Evolutionary conservation across 2,888 invertebrate species (phyloP).

Genomic region (Sphaerophoria rueppellii): DNA sequence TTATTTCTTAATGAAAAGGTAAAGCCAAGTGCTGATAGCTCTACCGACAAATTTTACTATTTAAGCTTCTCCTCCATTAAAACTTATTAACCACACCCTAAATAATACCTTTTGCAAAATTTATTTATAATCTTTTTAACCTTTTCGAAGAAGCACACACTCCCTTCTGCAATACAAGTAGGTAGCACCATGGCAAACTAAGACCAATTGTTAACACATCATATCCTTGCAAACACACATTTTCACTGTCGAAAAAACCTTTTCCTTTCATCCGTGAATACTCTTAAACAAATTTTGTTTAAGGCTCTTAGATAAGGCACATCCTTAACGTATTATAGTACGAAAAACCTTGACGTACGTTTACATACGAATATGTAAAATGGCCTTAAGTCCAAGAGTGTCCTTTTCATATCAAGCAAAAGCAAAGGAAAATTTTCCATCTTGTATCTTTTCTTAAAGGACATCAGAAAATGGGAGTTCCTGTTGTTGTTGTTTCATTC

Average conservation of each 20-base stretch:
- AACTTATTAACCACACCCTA: conserved; percentile 6
- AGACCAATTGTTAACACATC: conserved; percentile 25
- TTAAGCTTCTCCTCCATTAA: conserved; percentile 5
- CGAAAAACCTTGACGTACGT: not conserved
- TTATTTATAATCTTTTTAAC: not conserved
- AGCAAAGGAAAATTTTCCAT: not conserved
- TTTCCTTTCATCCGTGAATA: not conserved
- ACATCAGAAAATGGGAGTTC: not conserved
- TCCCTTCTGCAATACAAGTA: not conserved
- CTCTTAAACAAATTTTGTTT: conserved; percentile 22
- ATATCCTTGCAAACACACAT: not conserved
- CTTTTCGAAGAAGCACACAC: not conserved
- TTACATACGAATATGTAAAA: not conserved
- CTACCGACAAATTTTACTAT: conserved; percentile 5
- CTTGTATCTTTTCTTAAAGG: conserved; percentile 16
- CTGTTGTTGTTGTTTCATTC: not conserved
- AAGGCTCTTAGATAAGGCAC: conserved; percentile 13
- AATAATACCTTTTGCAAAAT: conserved; percentile 1
- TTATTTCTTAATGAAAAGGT: not conserved
- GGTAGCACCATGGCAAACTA: not conserved
- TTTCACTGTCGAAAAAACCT: not conserved
- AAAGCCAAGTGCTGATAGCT: not conserved
- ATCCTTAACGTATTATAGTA: not conserved
- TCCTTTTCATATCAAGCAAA: conserved; percentile 9
- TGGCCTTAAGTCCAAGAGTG: conserved; percentile 6